Conservation (phyloP, 1,140 invertebrate species). For the Heliconius hewitsoni region DNA sequence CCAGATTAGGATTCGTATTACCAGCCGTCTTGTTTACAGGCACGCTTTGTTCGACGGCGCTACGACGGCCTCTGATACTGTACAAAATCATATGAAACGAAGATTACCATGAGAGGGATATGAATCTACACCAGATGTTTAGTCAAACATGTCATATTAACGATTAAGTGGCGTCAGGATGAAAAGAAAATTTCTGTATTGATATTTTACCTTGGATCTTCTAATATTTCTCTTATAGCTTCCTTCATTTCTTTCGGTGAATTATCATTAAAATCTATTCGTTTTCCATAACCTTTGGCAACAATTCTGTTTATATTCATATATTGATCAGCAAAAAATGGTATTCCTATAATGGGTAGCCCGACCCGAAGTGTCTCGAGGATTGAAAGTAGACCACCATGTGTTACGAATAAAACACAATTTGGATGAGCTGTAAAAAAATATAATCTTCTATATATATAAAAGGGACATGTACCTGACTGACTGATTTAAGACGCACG, state of each 20-base stretch:
- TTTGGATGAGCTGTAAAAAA: conserved; percentile 84
- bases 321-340: conserved; percentile 85
- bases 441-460: background rate
- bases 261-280: conserved; percentile 36
- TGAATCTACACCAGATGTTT: too few relatives aligned
- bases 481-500: too few relatives aligned
- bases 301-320: conserved; percentile 68
- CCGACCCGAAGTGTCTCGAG: conserved; percentile 85
- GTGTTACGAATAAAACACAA: conserved; percentile 84
- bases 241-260: conserved; percentile 39
- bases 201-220: conserved; percentile 47
- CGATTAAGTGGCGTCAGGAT: too few relatives aligned
- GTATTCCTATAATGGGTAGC: conserved; percentile 85
- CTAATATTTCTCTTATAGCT: conserved; percentile 50
- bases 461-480: too few relatives aligned
- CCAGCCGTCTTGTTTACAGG: too few relatives aligned
- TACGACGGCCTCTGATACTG: too few relatives aligned
- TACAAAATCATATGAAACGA: too few relatives aligned
- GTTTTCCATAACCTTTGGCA: conserved; percentile 48
- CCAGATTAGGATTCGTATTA: too few relatives aligned
- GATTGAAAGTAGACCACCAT: conserved; percentile 85
- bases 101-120: too few relatives aligned
- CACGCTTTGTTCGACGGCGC: too few relatives aligned
- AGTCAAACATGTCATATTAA: too few relatives aligned
- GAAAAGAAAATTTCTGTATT: too few relatives aligned